A percentile compares a stretch with the other conserved stretches of the same genome.
phyloP scores from a whole-genome alignment of 2,113 vertebrate species.

The Lagenorhynchus albirostris region DNA sequence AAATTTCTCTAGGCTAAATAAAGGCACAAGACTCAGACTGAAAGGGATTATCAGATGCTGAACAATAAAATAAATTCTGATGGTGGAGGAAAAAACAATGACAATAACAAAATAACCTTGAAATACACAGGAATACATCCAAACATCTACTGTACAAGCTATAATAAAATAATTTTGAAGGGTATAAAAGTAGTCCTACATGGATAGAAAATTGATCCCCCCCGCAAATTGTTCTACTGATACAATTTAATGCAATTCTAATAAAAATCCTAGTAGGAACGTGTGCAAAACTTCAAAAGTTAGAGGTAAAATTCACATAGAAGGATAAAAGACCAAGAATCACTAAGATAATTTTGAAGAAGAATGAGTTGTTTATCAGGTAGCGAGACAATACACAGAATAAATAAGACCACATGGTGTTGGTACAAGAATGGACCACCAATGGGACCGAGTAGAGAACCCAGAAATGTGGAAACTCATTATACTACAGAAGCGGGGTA shows the following conservation, averaged over 20 bases:
- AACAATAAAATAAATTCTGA: conserved; percentile 1
- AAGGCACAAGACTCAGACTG: not conserved
- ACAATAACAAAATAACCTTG: not conserved
- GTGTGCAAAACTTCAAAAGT: not conserved
- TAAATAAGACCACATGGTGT: not conserved
- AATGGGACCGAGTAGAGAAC: not conserved
- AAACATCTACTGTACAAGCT: not conserved
- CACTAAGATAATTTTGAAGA: conserved; percentile 6
- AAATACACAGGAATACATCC: not conserved
- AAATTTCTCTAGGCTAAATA: not conserved
- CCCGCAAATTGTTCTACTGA: not conserved
- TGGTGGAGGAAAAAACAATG: not conserved
- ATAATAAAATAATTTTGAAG: not conserved
- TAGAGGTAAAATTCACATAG: not conserved
- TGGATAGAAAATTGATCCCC: not conserved
- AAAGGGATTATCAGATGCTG: not conserved
- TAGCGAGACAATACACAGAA: not conserved
- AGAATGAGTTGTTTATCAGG: not conserved
- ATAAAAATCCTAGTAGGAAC: not conserved
- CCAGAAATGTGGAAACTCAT: not conserved
- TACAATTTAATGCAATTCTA: not conserved
- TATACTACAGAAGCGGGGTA: not conserved
- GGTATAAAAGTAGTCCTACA: not conserved
- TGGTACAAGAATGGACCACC: not conserved
- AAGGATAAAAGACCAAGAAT: not conserved